Percentiles rank a stretch among this genome's conserved stretches.
Conservation (phyloP, 2,888 invertebrate species). For the Cantharis rufa region DNA sequence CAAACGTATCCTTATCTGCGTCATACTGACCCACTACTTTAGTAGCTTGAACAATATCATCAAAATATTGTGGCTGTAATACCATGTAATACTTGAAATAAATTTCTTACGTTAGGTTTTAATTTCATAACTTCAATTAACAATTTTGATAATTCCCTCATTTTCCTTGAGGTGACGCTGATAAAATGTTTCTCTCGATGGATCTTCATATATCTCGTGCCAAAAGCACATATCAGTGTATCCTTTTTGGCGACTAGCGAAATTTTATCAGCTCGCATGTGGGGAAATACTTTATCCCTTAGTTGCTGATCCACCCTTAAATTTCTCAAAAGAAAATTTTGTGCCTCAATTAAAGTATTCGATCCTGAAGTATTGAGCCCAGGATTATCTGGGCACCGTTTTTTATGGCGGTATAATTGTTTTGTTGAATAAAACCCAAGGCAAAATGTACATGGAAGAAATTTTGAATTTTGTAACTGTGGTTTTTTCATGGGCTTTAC, state of each 20-base stretch:
- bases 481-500: not conserved
- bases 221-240: slow-evolving; percentile 25
- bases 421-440: not conserved
- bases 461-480: not conserved
- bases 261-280: slow-evolving; percentile 19
- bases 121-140: slow-evolving; percentile 26
- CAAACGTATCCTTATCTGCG: slow-evolving; percentile 8
- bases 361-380: not conserved
- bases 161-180: slow-evolving; percentile 30
- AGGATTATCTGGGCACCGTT: not conserved
- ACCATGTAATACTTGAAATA: slow-evolving; percentile 21
- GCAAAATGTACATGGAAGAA: not conserved
- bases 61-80: slow-evolving; percentile 22
- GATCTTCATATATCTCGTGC: slow-evolving; percentile 23
- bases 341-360: not conserved
- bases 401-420: slow-evolving; percentile 2
- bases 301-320: slow-evolving; percentile 10
- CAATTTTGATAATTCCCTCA: slow-evolving; percentile 30
- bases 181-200: slow-evolving; percentile 32
- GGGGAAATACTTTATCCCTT: slow-evolving; percentile 17
- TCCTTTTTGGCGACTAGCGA: slow-evolving; percentile 17
- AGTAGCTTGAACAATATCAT: slow-evolving; percentile 26
- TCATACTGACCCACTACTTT: slow-evolving; percentile 27
- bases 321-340: not conserved
- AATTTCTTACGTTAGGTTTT: slow-evolving; percentile 9